Evolutionary conservation across 2,888 invertebrate species (phyloP), one percentile per base, ranked within the genome.

Genomic region (Tolmerus cingulatus): DNA sequence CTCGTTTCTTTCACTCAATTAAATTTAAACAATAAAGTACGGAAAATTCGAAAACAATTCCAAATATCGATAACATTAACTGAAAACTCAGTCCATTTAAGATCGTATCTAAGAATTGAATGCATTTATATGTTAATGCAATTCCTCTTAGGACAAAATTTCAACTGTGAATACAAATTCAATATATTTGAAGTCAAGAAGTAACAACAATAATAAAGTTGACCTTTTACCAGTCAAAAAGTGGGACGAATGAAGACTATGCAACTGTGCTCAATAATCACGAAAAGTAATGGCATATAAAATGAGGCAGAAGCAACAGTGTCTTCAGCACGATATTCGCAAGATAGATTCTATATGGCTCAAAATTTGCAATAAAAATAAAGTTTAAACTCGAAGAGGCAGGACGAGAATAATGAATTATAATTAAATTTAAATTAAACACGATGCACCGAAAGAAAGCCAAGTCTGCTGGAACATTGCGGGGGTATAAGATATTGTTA

Each of bases 341-440:
- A 19, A 66, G 66, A 66, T 66, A 66, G 66, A 51, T 9, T 66
- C 66, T 23, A 27, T 34, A 57, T 55, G 27, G 55, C 14, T 84
- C 9, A 37, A 66, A 84, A 23, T 66, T 19, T 84, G 7, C 66
- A 40, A 66, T 37, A 66, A 74, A 46, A 57, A 86, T 23, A 86
- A 74, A 74, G 27, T 40, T 30, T 40, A 16, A 74, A 37, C 16
- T 27, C 19, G 51, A 46, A 74, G 27, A 57, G 34, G 55, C 46
- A 27, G 55, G 55, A 74, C 74, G 86, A 16, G 66, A 79, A 87
- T 82, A 81, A 87, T 82, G 87, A 87, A 81, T 74, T 87, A 87
- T 82, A 87, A 87, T 87, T 87, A 87, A 87, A 87, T 81, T 76
- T 87, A 74, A 87, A 87, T 87, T 82, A 87, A 81, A 81, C 74